phyloP scores from a whole-genome alignment of 2,888 invertebrate species.

The Aphrophora alni region DNA sequence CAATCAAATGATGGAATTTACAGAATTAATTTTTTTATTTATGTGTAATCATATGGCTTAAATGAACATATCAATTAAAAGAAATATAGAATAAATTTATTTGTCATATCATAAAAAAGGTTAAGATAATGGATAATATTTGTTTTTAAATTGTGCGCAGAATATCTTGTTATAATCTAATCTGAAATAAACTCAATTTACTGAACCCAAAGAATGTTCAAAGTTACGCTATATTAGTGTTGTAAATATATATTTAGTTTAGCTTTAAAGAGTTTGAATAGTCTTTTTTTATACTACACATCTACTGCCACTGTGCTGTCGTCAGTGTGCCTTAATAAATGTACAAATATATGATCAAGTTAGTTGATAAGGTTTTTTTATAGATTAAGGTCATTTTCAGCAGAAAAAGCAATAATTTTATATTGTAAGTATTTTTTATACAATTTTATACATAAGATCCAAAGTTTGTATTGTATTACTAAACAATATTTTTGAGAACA shows the following conservation, averaged over 20 bases:
- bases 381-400: neutral
- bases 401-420: neutral
- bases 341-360: neutral
- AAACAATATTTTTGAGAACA: neutral
- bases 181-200: neutral
- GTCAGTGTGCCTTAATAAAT: neutral
- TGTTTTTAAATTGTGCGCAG: no score
- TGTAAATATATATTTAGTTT: neutral
- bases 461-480: neutral
- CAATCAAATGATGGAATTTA: no score
- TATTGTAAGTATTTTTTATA: neutral
- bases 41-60: no score
- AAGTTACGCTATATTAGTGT: neutral
- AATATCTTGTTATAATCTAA: no score
- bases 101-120: no score
- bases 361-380: neutral
- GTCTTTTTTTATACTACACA: neutral
- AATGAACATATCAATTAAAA: no score
- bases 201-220: neutral
- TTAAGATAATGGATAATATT: no score
- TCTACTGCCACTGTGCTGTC: neutral
- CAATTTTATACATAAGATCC: neutral
- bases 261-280: neutral
- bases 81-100: no score
- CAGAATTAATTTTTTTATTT: no score